Evolutionary conservation across 1,140 invertebrate species (phyloP), one percentile per base, ranked within the genome.

Genomic region (Drosophila punjabiensis): DNA sequence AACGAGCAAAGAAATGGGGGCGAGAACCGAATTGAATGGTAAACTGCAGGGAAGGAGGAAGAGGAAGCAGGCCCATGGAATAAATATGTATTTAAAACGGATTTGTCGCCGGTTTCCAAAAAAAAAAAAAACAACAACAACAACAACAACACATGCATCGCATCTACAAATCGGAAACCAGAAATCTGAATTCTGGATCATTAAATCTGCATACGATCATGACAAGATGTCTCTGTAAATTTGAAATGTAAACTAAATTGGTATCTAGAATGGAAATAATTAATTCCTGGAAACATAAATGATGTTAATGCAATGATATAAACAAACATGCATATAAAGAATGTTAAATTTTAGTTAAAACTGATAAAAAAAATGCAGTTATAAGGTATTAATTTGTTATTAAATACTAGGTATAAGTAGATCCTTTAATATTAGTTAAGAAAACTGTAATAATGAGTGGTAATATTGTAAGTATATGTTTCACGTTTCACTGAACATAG

Each of bases 1-100:
- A 69, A 70, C 50, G 43, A 53, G 67, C 13, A 53, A 55, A 35
- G 65, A 69, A 71, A 71, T 71, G 68, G 45, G 45, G 68, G 68
- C 68, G 68, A 68, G 39, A 68, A 37, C 16, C 35, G 43, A 60
- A 43, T 30, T 30, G 58, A 43, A 60, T 43, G 35, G 55, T 56
- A 56, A 64, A 64, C 35, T 56, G 50, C 52, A 65, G 33, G 47
- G 3, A n/a, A 35, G 62, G 62, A 32, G 11, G 9, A 55, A 35
- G 33, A 20, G 32, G 56, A 43, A 20, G 30, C 32, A 63, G 58
- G 59, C 59, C 64, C 39, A 43, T 45, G 55, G 16, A 45, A 64
- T 45, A 67, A 64, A 47, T 64, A 24, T 39, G 35, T 41, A 53
- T 41, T 53, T 37, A 13, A 65, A 37, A 58, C 37, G 62, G 32